Evolutionary conservation across 2,888 invertebrate species (phyloP).

Genomic region (Perdita meconis): DNA sequence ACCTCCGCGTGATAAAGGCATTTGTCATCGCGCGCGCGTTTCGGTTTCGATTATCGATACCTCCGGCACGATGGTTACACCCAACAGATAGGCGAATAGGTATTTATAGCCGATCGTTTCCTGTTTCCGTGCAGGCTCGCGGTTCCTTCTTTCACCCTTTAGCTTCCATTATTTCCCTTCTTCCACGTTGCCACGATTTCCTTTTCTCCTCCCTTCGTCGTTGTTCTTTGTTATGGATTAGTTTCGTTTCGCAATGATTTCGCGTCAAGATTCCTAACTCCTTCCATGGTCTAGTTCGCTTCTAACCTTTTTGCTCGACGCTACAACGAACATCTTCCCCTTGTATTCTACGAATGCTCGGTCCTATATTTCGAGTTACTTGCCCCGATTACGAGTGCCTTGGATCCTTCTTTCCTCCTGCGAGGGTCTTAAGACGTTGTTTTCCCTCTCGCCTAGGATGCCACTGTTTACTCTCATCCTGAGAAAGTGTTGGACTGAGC

Average conservation of each 20-base stretch:
- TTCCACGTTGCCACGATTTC: neutral
- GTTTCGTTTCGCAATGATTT: neutral
- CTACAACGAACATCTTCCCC: neutral
- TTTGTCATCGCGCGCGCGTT: slow-evolving; percentile 67
- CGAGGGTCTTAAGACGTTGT: neutral
- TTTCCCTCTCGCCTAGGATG: too few relatives aligned
- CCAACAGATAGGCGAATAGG: slow-evolving; percentile 46
- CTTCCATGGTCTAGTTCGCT: slow-evolving; percentile 13
- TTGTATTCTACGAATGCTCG: neutral
- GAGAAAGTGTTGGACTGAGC: too few relatives aligned
- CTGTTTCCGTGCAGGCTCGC: slow-evolving; percentile 53
- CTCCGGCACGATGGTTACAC: slow-evolving; percentile 54
- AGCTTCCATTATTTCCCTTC: neutral
- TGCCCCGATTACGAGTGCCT: neutral
- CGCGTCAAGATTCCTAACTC: neutral
- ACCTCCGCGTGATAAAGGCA: slow-evolving; percentile 60
- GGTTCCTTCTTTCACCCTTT: neutral
- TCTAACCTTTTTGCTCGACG: neutral
- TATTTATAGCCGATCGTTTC: slow-evolving; percentile 68
- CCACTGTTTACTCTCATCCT: too few relatives aligned
- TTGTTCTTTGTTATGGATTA: slow-evolving; percentile 19
- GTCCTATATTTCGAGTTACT: neutral
- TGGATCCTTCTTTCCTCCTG: neutral
- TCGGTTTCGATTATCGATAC: slow-evolving; percentile 72
- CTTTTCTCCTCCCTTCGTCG: slow-evolving; percentile 4